Conservation (phyloP, 2,797 vertebrate species). For the Rhabdomys pumilio region DNA sequence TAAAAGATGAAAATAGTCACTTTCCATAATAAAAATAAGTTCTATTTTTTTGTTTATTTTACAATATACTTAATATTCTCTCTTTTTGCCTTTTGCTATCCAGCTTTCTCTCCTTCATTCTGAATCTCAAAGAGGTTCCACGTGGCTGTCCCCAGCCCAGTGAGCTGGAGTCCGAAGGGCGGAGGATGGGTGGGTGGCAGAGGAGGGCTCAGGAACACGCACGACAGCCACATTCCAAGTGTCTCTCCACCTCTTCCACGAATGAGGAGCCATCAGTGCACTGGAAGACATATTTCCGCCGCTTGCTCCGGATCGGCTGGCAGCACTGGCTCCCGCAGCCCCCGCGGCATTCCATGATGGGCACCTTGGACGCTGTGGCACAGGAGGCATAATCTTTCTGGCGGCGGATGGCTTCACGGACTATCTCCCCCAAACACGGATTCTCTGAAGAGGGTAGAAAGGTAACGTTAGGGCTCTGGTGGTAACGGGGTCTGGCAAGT, state of each 20-base stretch:
- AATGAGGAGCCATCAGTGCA: slow-evolving; percentile 95
- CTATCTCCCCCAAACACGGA: slow-evolving; percentile 94
- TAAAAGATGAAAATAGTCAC: slow-evolving; percentile 94
- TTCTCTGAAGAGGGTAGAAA: slow-evolving; percentile 89
- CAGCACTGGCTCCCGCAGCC: slow-evolving; percentile 95
- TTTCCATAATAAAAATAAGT: slow-evolving; percentile 99
- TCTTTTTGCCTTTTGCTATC: slow-evolving; percentile 93
- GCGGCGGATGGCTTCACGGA: slow-evolving; percentile 95
- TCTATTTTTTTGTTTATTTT: slow-evolving; percentile 98
- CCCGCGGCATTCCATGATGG: slow-evolving; percentile 94
- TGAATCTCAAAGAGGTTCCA: slow-evolving; percentile 80
- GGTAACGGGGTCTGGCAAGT: neutral
- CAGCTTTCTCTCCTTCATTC: slow-evolving; percentile 92
- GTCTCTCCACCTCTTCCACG: slow-evolving; percentile 96
- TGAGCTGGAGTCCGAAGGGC: slow-evolving; percentile 81
- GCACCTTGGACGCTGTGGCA: slow-evolving; percentile 93
- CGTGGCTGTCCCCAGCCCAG: slow-evolving; percentile 73
- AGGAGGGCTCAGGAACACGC: slow-evolving; percentile 92
- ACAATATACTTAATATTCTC: slow-evolving; percentile 99
- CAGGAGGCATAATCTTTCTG: slow-evolving; percentile 94
- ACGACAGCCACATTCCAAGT: slow-evolving; percentile 96
- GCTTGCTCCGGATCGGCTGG: slow-evolving; percentile 93
- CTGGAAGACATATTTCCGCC: slow-evolving; percentile 96
- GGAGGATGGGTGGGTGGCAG: slow-evolving; percentile 74
- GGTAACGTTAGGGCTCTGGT: neutral